Percentiles rank a stretch among this genome's conserved stretches.
Conservation (phyloP, 1,140 invertebrate species). For the Samia ricini region DNA sequence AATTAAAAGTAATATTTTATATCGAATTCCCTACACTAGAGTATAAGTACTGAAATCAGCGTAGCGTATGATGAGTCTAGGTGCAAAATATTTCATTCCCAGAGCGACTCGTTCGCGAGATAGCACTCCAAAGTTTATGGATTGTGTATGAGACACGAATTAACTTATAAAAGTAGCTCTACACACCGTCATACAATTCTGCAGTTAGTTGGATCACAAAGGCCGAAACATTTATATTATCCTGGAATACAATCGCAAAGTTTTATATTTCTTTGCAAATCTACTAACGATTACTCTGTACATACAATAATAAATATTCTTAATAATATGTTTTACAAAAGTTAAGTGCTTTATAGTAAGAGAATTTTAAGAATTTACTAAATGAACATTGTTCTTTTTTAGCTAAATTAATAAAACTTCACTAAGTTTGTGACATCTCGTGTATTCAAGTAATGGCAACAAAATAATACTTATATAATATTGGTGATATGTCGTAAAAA, state of each 20-base stretch:
- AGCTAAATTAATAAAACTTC: too few relatives aligned
- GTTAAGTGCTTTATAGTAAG: neutral
- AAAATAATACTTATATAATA: too few relatives aligned
- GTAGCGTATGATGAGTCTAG: neutral
- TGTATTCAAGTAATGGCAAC: too few relatives aligned
- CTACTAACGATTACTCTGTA: constrained; percentile 14
- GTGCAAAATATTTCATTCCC: constrained; percentile 43
- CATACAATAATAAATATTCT: neutral
- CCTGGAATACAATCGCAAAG: constrained; percentile 62
- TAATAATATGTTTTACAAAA: neutral
- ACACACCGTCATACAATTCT: constrained; percentile 39
- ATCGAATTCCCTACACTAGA: neutral
- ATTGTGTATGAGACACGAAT: constrained; percentile 64
- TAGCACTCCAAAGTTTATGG: constrained; percentile 61
- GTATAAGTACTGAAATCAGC: neutral
- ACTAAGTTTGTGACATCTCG: too few relatives aligned
- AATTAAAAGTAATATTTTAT: neutral
- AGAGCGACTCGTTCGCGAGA: constrained; percentile 31
- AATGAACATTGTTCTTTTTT: too few relatives aligned
- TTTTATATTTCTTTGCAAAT: constrained; percentile 56
- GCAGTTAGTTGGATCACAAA: constrained; percentile 54
- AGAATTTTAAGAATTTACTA: neutral
- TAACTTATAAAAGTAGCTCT: constrained; percentile 64
- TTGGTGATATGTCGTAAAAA: too few relatives aligned
- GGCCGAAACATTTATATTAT: constrained; percentile 59